Evolutionary conservation across 2,888 invertebrate genomes (phyloP), one percentile per base, ranked within the genome.

Genomic region (Ernsta delagoae): DNA sequence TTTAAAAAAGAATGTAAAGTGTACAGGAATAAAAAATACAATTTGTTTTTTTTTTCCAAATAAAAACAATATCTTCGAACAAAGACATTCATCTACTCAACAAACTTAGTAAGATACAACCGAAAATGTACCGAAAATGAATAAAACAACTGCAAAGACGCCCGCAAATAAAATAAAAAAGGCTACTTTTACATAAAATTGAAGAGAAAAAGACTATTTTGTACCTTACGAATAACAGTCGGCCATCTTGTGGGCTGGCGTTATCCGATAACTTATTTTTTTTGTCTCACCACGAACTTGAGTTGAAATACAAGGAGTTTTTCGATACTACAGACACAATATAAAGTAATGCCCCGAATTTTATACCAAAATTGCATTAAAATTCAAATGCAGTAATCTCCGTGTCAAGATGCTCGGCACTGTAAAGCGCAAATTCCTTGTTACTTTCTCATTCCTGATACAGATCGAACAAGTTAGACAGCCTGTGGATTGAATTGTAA

Each of bases 221-320:
- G 86, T 84, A 92, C 92, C 91, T 92, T 90, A 93, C 91, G 88
- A 92, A 90, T 87, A 92, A 90, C 89, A 89, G 92, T 90, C 93
- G 92, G 93, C 93, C 93, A 93, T 93, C 89, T 93, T 93, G 93
- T 91, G 86, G 92, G 89, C 90, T 92, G 79, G 92, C 92, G 91
- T 91, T 92, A 90, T 90, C 87, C 90, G 91, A 91, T 84, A 88
- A 83, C 81, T 83, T 86, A 83, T 77, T 79, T 80, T 83, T 85
- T 86, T 85, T 77, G 74, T 78, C 83, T 83, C 83, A 82, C 83
- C 84, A 78, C 75, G 79, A 80, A 83, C 81, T 83, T 80, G 79
- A 79, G 80, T 80, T 73, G 80, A 79, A 79, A 73, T 79, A 81
- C 79, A 75, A 77, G 67, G 79, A 70, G 73, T 75, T 78, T 83